Evolutionary conservation across 2,797 vertebrate genomes (phyloP), one percentile per base, ranked within the genome.

Genomic region (Eospalax fontanierii): DNA sequence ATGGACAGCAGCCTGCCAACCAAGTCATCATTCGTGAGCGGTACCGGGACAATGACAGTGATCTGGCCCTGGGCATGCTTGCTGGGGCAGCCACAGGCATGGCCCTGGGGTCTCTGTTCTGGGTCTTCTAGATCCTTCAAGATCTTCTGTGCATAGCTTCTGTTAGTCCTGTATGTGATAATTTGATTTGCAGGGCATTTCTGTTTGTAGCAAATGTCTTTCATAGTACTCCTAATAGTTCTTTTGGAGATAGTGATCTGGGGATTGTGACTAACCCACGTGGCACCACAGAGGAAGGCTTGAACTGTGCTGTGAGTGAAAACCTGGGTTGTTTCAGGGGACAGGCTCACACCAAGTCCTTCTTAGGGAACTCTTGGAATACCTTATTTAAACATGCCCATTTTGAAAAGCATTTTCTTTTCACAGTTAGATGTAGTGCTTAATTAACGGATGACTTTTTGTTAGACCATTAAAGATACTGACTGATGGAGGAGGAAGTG

Each of bases 61-160:
- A 99, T 2, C 97, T 99, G 59, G 99, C 99, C 0, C 88, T 99
- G 97, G 99, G 99, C 88, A 99, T 99, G 99, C 98, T 99, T 4
- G 99, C 99, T 5, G 99, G 99, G 95, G 99, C 99, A 14, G 99
- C 99, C 0, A 99, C 99, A 0, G 99, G 99, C 97, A 98, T 99
- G 99, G 99, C 99, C 35, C 98, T 99, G 3, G 99, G 99, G 65
- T 99, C 99, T 6, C 98, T 99, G 81, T 99, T 99, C 97, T 99
- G 99, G 88, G 99, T 99, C 95, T 99, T 99, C 98, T 99, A 99
- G 98, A 68, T 78, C 95, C 93, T 81, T 54, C 1, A 0, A 22
- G 21, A 59, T 92, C 95, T 92, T 92, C 79, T 54, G 59, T 97
- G 94, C 96, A 96, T 97, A 98, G 97, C 97, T 98, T 93, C 96